phyloP scores from a whole-genome alignment of 2,113 vertebrate genomes.

The Cygnus atratus region DNA sequence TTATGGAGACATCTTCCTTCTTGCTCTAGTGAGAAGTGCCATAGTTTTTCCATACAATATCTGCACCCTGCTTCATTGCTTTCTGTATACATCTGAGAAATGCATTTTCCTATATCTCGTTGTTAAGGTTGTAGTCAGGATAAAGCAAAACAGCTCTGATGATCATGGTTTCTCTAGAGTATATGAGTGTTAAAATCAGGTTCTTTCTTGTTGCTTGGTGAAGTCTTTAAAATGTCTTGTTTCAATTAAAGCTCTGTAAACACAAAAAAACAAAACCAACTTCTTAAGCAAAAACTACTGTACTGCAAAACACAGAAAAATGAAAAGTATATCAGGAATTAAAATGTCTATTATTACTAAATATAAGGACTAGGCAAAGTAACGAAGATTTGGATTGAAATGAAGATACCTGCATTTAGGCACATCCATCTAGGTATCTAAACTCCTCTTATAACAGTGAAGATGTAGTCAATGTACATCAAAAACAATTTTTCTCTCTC shows the following conservation, averaged over 20 bases:
- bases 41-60: not conserved
- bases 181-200: not conserved
- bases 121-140: not conserved
- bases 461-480: not conserved
- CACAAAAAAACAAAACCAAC: not conserved
- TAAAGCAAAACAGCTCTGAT: not conserved
- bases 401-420: not conserved
- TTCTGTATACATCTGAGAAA: not conserved
- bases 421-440: not conserved
- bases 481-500: not conserved
- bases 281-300: not conserved
- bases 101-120: fast-evolving
- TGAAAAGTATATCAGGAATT: not conserved
- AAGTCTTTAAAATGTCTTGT: not conserved
- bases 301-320: not conserved
- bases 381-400: not conserved
- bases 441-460: not conserved
- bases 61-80: not conserved
- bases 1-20: not conserved
- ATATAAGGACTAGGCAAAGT: not conserved
- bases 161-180: not conserved
- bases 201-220: not conserved
- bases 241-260: not conserved
- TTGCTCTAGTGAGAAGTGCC: not conserved
- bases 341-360: not conserved